Base-by-base conservation (phyloP, 2,797 vertebrate genomes). In the Muscicapa comitata region DNA sequence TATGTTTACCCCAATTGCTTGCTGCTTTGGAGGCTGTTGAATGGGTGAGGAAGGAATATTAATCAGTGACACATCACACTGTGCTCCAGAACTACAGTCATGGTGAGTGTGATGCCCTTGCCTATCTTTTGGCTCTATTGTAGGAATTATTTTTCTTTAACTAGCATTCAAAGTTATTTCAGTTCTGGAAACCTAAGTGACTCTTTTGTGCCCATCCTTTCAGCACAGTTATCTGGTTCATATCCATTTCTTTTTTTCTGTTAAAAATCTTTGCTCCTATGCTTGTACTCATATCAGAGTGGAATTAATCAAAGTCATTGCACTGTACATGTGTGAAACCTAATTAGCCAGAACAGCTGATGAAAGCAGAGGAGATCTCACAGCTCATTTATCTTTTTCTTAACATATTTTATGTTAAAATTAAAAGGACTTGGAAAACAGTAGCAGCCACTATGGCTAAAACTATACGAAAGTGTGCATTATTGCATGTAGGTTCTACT, bases 31-130 rank as follows among this genome's bases (percentile, higher is more conserved):
- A 89, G 73, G 68, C 73, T 94, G 75, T 28, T 94, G 81, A 92
- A 93, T 93, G 91, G 47, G n/a, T 84, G 88, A 88, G 70, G 93
- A 88, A 95, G 75, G 74, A 94, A 93, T 94, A 94, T 86, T 92
- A 91, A 93, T 91, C 93, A 93, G 65, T 84, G 82, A 84, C 86
- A 95, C 17, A 5, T 51, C 40, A 6, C 48, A 54, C 67, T 63
- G 54, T 75, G 61, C 57, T 90, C 90, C 62, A 74, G 80, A 94
- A 72, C 57, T 74, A 48, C 38, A 81, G 57, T 62, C 59, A 76
- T 38, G 73, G 38, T 37, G 45, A 91, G 12, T 66, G 50, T 76
- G 92, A 55, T 55, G 80, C 68, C 88, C 24, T 77, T 66, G 71
- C 17, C 53, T 40, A 45, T 65, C 40, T 88, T 81, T 82, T 37